Evolutionary conservation across 2,888 invertebrate species (phyloP).

Genomic region (Catocala nupta): DNA sequence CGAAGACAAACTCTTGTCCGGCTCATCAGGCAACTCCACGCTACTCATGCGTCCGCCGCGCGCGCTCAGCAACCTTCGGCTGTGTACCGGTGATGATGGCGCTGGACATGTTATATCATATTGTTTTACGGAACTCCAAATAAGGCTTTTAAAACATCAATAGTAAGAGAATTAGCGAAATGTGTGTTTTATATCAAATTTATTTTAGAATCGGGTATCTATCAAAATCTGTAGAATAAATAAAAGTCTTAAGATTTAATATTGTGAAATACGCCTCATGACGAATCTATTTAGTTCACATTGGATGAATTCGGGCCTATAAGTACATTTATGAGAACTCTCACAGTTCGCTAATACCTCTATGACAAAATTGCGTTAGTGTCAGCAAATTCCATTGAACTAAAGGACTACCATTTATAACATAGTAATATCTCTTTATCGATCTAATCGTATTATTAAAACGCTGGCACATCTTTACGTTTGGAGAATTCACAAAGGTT

Average conservation of each 20-base stretch:
- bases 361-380: slow-evolving; percentile 30
- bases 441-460: slow-evolving; percentile 14
- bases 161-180: slow-evolving; percentile 10
- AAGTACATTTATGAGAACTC: background rate
- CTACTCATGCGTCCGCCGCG: slow-evolving; percentile 96
- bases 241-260: no score
- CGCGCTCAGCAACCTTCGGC: slow-evolving; percentile 92
- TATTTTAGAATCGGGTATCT: no score
- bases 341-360: slow-evolving; percentile 34
- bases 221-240: no score
- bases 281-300: no score
- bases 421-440: slow-evolving; percentile 24
- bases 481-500: slow-evolving; percentile 19
- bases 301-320: no score
- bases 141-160: slow-evolving; percentile 20
- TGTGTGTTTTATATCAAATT: background rate
- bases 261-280: no score
- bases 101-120: slow-evolving; percentile 85
- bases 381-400: slow-evolving; percentile 32
- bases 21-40: slow-evolving; percentile 96
- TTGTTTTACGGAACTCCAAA: slow-evolving; percentile 14
- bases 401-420: slow-evolving; percentile 33
- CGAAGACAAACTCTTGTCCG: slow-evolving; percentile 96
- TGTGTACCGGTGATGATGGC: slow-evolving; percentile 97
- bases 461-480: slow-evolving; percentile 15